Percentiles rank a stretch among this genome's conserved stretches.
phyloP scores from a whole-genome alignment of 2,888 invertebrate species.

The Ochropleura leucogaster region DNA sequence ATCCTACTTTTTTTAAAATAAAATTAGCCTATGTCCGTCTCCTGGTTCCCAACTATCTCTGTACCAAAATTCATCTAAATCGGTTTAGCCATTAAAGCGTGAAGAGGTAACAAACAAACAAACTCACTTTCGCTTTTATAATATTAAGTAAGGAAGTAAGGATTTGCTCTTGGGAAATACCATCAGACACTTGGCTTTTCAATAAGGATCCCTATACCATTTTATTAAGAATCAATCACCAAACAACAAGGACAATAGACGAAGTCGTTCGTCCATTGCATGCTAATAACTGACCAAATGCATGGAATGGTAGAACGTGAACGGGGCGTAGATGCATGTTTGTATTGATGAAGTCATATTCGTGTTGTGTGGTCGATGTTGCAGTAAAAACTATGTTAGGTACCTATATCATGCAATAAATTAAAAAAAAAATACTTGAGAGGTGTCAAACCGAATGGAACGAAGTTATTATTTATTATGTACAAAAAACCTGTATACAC shows the following conservation, averaged over 20 bases:
- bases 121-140: too few relatives aligned
- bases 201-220: background rate
- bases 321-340: background rate
- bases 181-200: background rate
- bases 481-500: too few relatives aligned
- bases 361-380: constrained; percentile 2
- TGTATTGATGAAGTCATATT: constrained; percentile 12
- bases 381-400: background rate
- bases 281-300: background rate
- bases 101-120: too few relatives aligned
- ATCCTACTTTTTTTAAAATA: too few relatives aligned
- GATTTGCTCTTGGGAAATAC: background rate
- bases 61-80: too few relatives aligned
- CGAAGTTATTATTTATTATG: too few relatives aligned
- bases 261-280: background rate
- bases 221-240: constrained; percentile 1
- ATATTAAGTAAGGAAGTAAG: too few relatives aligned
- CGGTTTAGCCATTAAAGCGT: too few relatives aligned
- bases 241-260: background rate
- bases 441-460: too few relatives aligned
- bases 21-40: too few relatives aligned
- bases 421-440: background rate
- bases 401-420: background rate
- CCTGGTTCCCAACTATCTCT: too few relatives aligned
- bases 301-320: background rate